Percentiles rank a stretch among this genome's conserved stretches.
These are phyloP conservation scores for Dromiciops gliroides DNA, from an alignment of 2,113 vertebrate genomes.

Conservation along the genomic window DNA sequence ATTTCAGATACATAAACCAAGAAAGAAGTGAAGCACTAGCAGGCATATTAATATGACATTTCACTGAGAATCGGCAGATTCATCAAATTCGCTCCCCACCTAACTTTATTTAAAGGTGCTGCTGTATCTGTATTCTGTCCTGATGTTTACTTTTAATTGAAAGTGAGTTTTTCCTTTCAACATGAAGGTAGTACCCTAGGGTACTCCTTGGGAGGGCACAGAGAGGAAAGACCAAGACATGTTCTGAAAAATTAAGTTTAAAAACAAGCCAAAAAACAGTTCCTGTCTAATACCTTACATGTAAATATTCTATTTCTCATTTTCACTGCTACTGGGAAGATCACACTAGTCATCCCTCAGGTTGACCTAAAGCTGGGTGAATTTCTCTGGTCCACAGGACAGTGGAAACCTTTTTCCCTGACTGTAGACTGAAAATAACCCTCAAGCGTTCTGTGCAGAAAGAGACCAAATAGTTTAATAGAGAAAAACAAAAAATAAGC, in stretches of 20 bases:
- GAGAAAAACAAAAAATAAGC: conserved; percentile 68
- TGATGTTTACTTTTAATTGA: accelerated
- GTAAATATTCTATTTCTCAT: accelerated
- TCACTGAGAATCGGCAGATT: neutral
- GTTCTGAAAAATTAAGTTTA: neutral
- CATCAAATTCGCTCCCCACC: accelerated
- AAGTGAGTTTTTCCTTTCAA: neutral
- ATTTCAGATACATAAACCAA: neutral
- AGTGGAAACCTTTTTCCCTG: neutral
- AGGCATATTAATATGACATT: neutral
- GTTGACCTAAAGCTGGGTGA: neutral
- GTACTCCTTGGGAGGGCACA: neutral
- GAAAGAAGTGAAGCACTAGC: neutral
- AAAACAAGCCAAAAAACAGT: neutral
- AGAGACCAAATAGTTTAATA: conserved; percentile 81
- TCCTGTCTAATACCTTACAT: neutral
- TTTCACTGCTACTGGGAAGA: neutral
- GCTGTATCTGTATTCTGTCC: neutral
- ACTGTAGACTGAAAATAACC: conserved; percentile 12
- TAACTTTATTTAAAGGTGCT: accelerated
- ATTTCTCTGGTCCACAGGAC: neutral
- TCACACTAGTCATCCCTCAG: neutral
- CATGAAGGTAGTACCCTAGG: neutral
- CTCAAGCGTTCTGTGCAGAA: conserved; percentile 27
- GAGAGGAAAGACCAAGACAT: neutral